These are phyloP conservation scores for Cotesia vestalis DNA, from an alignment of 1,140 invertebrate species.

Conservation along the genomic window DNA sequence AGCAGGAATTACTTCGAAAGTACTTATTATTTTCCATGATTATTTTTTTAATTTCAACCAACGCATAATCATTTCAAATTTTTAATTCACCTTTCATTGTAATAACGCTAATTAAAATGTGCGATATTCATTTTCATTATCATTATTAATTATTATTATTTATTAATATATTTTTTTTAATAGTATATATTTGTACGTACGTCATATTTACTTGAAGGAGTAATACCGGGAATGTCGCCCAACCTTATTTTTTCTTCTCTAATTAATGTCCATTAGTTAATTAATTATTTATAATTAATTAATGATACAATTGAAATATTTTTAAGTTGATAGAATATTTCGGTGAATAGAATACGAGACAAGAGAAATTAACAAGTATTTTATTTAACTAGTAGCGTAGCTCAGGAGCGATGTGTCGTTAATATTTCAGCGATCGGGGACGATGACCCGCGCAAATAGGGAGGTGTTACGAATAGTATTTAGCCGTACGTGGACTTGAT, in stretches of 20 bases:
- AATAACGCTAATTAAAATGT: slow-evolving; percentile 13
- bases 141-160: slow-evolving; percentile 14
- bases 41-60: background rate
- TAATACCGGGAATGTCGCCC: slow-evolving; percentile 2
- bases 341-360: too few species aligned
- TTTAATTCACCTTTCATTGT: background rate
- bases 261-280: slow-evolving; percentile 34
- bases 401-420: background rate
- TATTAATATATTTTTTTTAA: slow-evolving; percentile 26
- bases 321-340: too few species aligned
- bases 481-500: too few species aligned
- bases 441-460: background rate
- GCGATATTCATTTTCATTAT: slow-evolving; percentile 46
- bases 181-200: background rate
- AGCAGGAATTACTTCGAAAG: slow-evolving; percentile 44
- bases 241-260: slow-evolving; percentile 41
- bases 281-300: background rate
- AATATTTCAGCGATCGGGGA: slow-evolving; percentile 1
- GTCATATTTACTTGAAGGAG: background rate
- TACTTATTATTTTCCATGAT: slow-evolving; percentile 27
- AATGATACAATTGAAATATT: slow-evolving; percentile 15
- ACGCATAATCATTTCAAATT: background rate
- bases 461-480: too few species aligned
- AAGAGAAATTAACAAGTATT: too few species aligned
- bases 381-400: too few species aligned